Percentiles rank a stretch among this genome's conserved stretches.
Evolutionary conservation across 2,888 invertebrate species (phyloP).

Genomic region (Morinoia aosen): DNA sequence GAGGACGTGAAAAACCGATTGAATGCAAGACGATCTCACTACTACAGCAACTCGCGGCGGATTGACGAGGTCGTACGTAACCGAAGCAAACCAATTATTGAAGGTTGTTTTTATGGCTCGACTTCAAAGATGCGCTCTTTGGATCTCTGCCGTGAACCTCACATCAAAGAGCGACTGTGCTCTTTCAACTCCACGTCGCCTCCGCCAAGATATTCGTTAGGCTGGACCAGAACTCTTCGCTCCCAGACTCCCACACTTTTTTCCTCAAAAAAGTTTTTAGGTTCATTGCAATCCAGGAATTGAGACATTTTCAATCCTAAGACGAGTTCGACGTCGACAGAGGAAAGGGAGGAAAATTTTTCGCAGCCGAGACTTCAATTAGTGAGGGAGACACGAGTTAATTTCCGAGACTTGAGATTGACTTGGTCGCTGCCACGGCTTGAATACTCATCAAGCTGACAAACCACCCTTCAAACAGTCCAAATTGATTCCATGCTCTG

Average conservation of each 20-base stretch:
- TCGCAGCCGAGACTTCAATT: constrained; percentile 33
- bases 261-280: constrained; percentile 36
- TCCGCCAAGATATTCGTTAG: constrained; percentile 39
- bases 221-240: not conserved
- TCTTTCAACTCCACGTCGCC: not conserved
- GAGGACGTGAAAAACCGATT: not conserved
- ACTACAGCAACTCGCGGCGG: not conserved
- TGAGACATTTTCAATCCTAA: constrained; percentile 48
- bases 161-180: constrained; percentile 30
- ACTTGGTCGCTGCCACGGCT: not conserved
- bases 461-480: not conserved
- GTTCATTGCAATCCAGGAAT: constrained; percentile 48
- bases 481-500: not conserved
- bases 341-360: constrained; percentile 35
- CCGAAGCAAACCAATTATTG: not conserved
- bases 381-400: constrained; percentile 25
- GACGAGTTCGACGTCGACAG: constrained; percentile 37
- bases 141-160: not conserved
- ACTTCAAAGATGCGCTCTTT: not conserved
- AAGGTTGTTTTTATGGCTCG: not conserved
- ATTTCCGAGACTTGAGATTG: constrained; percentile 37
- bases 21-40: not conserved
- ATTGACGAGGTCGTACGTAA: not conserved
- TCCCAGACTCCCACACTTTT: not conserved
- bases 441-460: constrained; percentile 1